Conservation (phyloP, 2,797 vertebrate genomes). For the Philypnodon macrostomus region DNA sequence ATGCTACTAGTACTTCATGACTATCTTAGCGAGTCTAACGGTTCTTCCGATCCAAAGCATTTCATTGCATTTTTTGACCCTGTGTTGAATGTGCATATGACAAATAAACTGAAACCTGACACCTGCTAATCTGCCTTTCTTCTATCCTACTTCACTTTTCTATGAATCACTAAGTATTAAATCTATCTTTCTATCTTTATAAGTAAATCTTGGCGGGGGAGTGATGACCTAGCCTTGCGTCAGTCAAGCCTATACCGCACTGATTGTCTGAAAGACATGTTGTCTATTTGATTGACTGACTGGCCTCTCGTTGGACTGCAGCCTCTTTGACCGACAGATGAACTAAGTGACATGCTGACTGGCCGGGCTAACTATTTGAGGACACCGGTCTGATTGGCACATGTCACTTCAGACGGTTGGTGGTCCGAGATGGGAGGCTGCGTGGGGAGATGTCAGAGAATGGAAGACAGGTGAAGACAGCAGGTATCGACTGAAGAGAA, state of each 20-base stretch:
- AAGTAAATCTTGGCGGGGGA: neutral
- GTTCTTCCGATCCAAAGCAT: too few species aligned
- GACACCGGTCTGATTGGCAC: slow-evolving; percentile 46
- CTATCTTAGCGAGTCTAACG: too few species aligned
- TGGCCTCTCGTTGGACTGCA: slow-evolving; percentile 16
- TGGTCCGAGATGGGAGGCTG: slow-evolving; percentile 22
- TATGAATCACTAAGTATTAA: neutral
- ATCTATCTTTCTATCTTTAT: neutral
- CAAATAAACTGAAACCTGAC: too few species aligned
- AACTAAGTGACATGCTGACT: slow-evolving; percentile 45
- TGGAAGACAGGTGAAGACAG: slow-evolving; percentile 6
- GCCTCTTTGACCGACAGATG: slow-evolving; percentile 25
- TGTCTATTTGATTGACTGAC: slow-evolving; percentile 50
- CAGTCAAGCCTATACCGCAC: slow-evolving; percentile 14
- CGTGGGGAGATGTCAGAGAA: slow-evolving; percentile 15
- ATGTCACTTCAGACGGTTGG: slow-evolving; percentile 46
- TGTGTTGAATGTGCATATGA: too few species aligned
- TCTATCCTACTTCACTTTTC: neutral
- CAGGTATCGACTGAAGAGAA: neutral
- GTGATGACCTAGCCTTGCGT: slow-evolving; percentile 5
- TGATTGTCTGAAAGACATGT: slow-evolving; percentile 35
- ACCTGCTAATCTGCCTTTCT: neutral
- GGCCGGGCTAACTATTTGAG: slow-evolving; percentile 29
- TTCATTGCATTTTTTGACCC: too few species aligned
- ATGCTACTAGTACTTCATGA: too few species aligned